These are phyloP conservation scores for Phrynosoma platyrhinos DNA, from an alignment of 2,113 vertebrate genomes.

Conservation along the genomic window DNA sequence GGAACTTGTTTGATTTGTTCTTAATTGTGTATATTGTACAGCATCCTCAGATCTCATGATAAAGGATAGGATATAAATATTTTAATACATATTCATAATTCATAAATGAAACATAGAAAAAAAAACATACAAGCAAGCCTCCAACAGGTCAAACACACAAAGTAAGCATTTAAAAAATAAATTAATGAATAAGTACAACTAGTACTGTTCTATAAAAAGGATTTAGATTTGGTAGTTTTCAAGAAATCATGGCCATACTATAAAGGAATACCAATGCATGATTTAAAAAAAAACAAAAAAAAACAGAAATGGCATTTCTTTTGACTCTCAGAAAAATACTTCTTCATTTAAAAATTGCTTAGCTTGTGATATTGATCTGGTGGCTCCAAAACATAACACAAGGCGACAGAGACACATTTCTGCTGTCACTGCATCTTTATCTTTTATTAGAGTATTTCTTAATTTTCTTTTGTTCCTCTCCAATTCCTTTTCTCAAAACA, in stretches of 20 bases:
- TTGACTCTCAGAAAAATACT: neutral
- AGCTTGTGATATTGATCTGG: neutral
- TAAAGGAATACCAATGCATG: neutral
- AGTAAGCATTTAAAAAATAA: too few species aligned
- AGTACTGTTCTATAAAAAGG: too few species aligned
- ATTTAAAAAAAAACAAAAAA: too few species aligned
- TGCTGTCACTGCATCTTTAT: neutral
- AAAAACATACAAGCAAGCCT: too few species aligned
- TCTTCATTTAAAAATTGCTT: neutral
- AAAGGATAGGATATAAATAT: too few species aligned
- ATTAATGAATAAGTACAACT: too few species aligned
- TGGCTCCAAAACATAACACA: neutral
- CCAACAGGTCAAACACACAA: too few species aligned
- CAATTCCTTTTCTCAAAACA: neutral
- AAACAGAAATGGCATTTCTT: neutral
- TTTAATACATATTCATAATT: too few species aligned
- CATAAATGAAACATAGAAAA: too few species aligned
- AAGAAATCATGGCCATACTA: neutral
- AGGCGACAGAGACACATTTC: neutral
- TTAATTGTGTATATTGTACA: too few species aligned
- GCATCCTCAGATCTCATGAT: too few species aligned
- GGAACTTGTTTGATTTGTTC: too few species aligned
- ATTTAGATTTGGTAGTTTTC: neutral
- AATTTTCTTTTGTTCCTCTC: neutral
- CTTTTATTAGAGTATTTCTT: fast-evolving